Conservation (phyloP, 2,113 vertebrate species). For the Chaenocephalus aceratus region DNA sequence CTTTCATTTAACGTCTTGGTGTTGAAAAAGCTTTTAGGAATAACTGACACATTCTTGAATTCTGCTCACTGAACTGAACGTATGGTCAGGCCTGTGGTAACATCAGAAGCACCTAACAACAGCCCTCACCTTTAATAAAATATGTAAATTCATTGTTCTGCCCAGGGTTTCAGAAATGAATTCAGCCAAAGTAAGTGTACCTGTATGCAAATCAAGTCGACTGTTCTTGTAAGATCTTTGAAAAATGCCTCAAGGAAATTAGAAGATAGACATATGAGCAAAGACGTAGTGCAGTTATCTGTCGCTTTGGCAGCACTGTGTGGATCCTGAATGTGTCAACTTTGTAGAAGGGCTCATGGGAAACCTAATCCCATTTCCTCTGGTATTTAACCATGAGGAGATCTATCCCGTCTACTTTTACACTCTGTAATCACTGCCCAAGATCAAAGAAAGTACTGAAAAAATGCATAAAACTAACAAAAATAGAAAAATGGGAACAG, state of each 20-base stretch:
- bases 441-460: constrained; percentile 66
- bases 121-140: constrained; percentile 12
- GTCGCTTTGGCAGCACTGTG: background rate
- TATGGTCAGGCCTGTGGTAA: background rate
- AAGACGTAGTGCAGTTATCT: constrained; percentile 24
- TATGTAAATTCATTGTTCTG: constrained; percentile 31
- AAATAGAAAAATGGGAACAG: constrained; percentile 8
- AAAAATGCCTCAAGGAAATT: constrained; percentile 45
- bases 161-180: constrained; percentile 41
- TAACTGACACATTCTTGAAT: background rate
- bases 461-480: background rate
- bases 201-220: constrained; percentile 31
- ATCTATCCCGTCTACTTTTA: constrained; percentile 45
- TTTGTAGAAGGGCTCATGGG: constrained; percentile 48
- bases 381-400: constrained; percentile 69
- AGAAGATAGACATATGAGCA: constrained; percentile 13
- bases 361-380: constrained; percentile 73
- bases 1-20: background rate
- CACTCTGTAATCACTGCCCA: constrained; percentile 46
- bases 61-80: background rate
- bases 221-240: constrained; percentile 34
- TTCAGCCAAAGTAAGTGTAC: constrained; percentile 7
- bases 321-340: constrained; percentile 33
- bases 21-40: background rate
- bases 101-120: background rate